Evolutionary conservation across 2,888 invertebrate species (phyloP), one percentile per base, ranked within the genome.

Genomic region (Microchrysa polita): DNA sequence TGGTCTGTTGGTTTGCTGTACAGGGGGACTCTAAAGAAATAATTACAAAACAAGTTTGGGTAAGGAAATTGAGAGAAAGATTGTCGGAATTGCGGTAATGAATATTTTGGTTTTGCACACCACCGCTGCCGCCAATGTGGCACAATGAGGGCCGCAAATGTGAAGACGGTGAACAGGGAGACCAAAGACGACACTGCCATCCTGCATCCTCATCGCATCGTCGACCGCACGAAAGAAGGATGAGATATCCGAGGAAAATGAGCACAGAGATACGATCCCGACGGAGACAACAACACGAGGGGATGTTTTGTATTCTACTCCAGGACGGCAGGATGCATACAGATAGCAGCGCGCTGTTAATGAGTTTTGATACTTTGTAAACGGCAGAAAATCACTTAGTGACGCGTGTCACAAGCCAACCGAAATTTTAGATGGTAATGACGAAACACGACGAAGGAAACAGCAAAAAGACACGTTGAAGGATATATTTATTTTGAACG

Each of bases 391-490:
- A 69, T 65, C 69, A 69, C 57, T 69, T 69, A 69, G 69, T 40
- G 69, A 69, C 69, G 57, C 57, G 69, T 69, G 69, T 69, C 69
- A 40, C 67, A 23, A 40, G 23, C 61, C 55, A 55, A 55, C 55
- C 20, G 55, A 40, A 40, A 34, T 42, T 61, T 61, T 61, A n/a
- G 27, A 40, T 40, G 61, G 61, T 40, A 40, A 61, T 40, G 18
- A 18, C 18, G 22, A 20, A n/a, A n/a, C 22, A 55, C 20, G 10
- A 55, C n/a, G 12, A 52, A 20, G 18, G 55, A 18, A 34, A 7
- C 27, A 34, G 48, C 2, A 48, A 48, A 48, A 48, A n/a, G 4
- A 48, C 16, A 12, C 12, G 48, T 2, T n/a, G 16, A 48, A 48
- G 16, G 48, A 34, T 34, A 34, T 34, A 7, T 7, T 34, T n/a